Evolutionary conservation across 2,888 invertebrate genomes (phyloP), one percentile per base, ranked within the genome.

Genomic region (Hyles lineata): DNA sequence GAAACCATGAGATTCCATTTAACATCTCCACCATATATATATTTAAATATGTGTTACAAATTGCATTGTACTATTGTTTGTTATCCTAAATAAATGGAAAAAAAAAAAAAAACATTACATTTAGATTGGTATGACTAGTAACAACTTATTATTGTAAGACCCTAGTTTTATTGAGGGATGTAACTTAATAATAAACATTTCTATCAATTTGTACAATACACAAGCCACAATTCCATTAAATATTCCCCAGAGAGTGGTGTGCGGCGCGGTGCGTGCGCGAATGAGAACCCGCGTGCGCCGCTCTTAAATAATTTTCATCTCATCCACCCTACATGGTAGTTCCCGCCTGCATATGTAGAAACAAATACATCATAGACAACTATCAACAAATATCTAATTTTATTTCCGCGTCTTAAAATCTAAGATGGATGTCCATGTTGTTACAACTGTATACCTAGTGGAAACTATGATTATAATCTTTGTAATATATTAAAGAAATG

Each of bases 141-240:
- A 23, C 59, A 59, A 21, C 23, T 59, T 21, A 21, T 4, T 59
- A 3, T 59, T 1, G 8, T 23, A 25, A 15, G 15, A 19, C 25
- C 17, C 29, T 19, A 29, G 17, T 19, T 29, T 61, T 17, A 29
- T 35, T 62, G n/a, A 2, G 25, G 32, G 32, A 35, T 8, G n/a
- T 62, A n/a, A 62, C n/a, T 32, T n/a, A 35, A 63, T 35, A 35
- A 63, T 63, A 43, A 21, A 63, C 35, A 32, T 63, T 63, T 62
- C 21, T 63, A 35, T 43, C 63, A 63, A 63, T 63, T 63, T 63
- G 63, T 63, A 63, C 63, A 62, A 35, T 32, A n/a, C 62, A 35
- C 35, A 63, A 63, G 35, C 35, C 63, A 63, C 21, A 21, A 35
- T 21, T 21, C 21, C 21, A 63, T 63, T 63, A 63, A 63, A 43